Evolutionary conservation across 2,888 invertebrate species (phyloP).

Genomic region (Caenorhabditis macrosperma): DNA sequence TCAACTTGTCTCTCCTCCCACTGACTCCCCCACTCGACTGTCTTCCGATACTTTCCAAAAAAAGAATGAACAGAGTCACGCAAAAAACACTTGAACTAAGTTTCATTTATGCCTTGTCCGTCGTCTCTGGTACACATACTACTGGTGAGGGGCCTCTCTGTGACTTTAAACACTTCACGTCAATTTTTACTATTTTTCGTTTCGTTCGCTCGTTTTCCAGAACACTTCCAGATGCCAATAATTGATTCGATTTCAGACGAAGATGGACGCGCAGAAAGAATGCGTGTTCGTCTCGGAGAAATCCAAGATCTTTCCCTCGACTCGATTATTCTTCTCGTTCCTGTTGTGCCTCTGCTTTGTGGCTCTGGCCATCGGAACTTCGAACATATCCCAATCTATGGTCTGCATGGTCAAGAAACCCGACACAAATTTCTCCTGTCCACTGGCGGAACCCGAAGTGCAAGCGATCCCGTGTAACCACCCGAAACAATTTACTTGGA

Average conservation of each 20-base stretch:
- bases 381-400: conserved; percentile 70
- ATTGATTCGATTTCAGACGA: conserved; percentile 26
- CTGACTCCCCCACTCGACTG: no score
- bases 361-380: conserved; percentile 69
- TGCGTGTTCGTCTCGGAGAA: conserved; percentile 65
- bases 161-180: not conserved
- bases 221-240: not conserved
- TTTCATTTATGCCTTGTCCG: not conserved
- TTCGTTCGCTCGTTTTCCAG: conserved; percentile 1
- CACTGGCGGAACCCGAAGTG: conserved; percentile 58
- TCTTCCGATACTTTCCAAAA: not conserved
- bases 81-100: conserved; percentile 13
- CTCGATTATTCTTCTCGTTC: conserved; percentile 72
- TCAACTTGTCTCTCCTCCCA: not conserved
- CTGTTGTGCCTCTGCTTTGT: conserved; percentile 76
- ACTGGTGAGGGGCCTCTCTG: not conserved
- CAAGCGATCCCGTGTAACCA: conserved; percentile 68
- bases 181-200: not conserved
- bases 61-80: not conserved
- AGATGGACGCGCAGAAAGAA: conserved; percentile 52
- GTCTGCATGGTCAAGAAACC: conserved; percentile 75
- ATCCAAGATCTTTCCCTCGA: conserved; percentile 66
- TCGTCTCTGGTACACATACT: not conserved
- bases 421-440: conserved; percentile 36
- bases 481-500: conserved; percentile 71